Percentiles rank a stretch among this genome's conserved stretches.
Evolutionary conservation across 2,888 invertebrate genomes (phyloP).

Genomic region (Oligia latruncula): DNA sequence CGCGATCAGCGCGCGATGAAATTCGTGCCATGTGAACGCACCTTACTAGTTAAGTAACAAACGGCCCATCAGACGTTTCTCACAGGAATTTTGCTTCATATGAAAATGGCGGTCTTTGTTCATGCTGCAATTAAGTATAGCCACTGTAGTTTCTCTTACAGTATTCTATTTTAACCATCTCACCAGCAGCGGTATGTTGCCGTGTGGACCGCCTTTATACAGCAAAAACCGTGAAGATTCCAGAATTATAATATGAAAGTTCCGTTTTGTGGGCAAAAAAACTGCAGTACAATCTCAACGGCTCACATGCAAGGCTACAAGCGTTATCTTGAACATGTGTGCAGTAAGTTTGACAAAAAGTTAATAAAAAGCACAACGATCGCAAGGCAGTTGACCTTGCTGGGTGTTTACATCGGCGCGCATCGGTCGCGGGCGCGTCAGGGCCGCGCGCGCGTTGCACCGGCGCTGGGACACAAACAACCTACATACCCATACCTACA

Average conservation of each 20-base stretch:
- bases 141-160: background rate
- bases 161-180: background rate
- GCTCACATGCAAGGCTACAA: slow-evolving; percentile 38
- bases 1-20: background rate
- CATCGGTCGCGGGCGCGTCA: slow-evolving; percentile 84
- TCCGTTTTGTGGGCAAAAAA: slow-evolving; percentile 27
- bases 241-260: background rate
- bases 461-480: slow-evolving; percentile 84
- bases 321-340: slow-evolving; percentile 60
- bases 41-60: background rate
- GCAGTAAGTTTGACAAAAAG: slow-evolving; percentile 69
- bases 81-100: background rate
- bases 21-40: background rate
- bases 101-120: background rate
- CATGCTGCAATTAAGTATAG: background rate
- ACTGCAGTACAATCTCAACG: slow-evolving; percentile 41
- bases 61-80: background rate
- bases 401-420: slow-evolving; percentile 83
- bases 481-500: slow-evolving; percentile 80
- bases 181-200: background rate
- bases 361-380: slow-evolving; percentile 72
- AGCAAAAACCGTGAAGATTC: background rate
- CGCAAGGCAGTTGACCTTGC: slow-evolving; percentile 86
- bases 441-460: slow-evolving; percentile 86
- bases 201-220: background rate